A percentile compares a stretch with the other conserved stretches of the same genome.
These are phyloP conservation scores for Pachydiplax longipennis DNA, from an alignment of 2,888 invertebrate genomes.

Conservation along the genomic window DNA sequence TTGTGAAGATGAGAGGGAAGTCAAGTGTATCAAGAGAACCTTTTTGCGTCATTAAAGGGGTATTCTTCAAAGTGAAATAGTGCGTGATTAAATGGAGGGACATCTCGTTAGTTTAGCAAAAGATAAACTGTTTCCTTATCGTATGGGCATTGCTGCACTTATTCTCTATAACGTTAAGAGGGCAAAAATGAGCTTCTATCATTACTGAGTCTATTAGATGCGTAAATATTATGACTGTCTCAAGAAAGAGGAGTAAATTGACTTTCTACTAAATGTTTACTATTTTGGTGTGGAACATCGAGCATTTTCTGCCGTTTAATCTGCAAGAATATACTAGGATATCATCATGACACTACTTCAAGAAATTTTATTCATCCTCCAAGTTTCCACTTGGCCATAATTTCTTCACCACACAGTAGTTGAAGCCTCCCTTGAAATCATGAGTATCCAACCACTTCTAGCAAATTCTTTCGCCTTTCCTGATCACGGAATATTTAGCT, in stretches of 20 bases:
- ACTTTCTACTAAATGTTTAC: background rate
- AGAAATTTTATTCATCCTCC: too few relatives aligned
- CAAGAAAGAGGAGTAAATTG: background rate
- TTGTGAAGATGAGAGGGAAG: background rate
- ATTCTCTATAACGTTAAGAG: background rate
- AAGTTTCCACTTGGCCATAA: too few relatives aligned
- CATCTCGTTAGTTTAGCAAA: background rate
- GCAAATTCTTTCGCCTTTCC: background rate
- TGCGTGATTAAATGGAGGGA: background rate
- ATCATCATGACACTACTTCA: too few relatives aligned
- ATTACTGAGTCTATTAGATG: background rate
- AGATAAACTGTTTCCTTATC: background rate
- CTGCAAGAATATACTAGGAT: background rate
- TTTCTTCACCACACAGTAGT: background rate
- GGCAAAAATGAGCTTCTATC: background rate
- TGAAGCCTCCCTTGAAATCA: too few relatives aligned
- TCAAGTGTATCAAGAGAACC: background rate
- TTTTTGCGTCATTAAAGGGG: background rate
- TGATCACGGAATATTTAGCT: background rate
- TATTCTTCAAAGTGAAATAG: background rate
- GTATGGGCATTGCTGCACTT: background rate
- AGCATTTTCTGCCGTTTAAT: too few relatives aligned
- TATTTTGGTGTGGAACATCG: too few relatives aligned
- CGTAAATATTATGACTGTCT: background rate
- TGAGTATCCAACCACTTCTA: background rate